phyloP scores from a whole-genome alignment of 2,888 invertebrate species.

The Rapana venosa region DNA sequence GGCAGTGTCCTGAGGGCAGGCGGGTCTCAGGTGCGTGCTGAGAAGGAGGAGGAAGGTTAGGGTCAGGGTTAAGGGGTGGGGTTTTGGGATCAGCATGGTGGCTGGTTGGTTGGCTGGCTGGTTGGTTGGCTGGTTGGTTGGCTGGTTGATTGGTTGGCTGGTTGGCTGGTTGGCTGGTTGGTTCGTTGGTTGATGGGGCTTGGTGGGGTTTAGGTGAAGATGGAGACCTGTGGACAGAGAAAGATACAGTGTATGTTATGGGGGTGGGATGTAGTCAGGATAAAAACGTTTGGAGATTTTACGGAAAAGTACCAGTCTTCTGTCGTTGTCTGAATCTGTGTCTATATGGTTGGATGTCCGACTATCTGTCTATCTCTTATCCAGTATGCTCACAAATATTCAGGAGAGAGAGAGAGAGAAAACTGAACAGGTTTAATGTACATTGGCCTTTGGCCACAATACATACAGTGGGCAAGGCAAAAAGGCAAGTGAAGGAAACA shows the following conservation, averaged over 20 bases:
- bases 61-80: neutral
- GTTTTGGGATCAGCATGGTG: neutral
- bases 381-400: neutral
- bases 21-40: neutral
- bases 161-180: neutral
- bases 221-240: too few species aligned
- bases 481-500: neutral
- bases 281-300: too few species aligned
- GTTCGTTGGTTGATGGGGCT: neutral
- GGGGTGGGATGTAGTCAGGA: too few species aligned
- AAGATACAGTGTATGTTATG: too few species aligned
- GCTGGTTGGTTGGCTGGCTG: neutral
- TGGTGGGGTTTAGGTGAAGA: neutral
- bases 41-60: neutral
- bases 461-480: too few species aligned
- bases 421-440: too few species aligned
- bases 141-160: neutral
- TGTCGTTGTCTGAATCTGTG: too few species aligned
- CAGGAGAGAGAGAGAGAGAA: too few species aligned
- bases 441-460: too few species aligned
- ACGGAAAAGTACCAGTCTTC: too few species aligned
- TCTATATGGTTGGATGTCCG: too few species aligned
- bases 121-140: neutral
- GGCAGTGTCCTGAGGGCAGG: neutral
- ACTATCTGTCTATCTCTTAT: too few species aligned